These are phyloP conservation scores for Pangasianodon hypophthalmus DNA, from an alignment of 2,113 vertebrate species.

Conservation along the genomic window DNA sequence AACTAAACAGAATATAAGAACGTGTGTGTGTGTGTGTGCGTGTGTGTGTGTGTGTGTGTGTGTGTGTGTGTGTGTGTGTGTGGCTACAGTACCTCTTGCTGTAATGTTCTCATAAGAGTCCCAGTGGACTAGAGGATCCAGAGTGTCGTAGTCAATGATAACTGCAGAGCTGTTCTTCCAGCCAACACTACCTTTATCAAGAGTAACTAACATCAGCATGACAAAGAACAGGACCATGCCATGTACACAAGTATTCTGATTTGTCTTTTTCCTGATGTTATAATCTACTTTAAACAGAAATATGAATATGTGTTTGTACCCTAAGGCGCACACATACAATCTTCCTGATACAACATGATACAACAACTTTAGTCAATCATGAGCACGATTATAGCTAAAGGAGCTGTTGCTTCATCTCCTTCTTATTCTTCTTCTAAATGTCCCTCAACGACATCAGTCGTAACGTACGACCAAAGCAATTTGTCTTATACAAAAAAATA, in stretches of 20 bases:
- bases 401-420: background rate
- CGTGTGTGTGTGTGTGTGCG: background rate
- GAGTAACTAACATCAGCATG: slow-evolving; percentile 8
- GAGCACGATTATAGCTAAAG: background rate
- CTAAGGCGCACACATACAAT: background rate
- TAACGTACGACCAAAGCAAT: background rate
- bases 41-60: background rate
- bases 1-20: background rate
- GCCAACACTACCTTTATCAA: slow-evolving; percentile 72
- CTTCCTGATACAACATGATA: background rate
- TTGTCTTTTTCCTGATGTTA: background rate
- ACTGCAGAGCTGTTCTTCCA: slow-evolving; percentile 75
- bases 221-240: background rate
- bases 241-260: background rate
- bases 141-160: slow-evolving; percentile 81
- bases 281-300: background rate
- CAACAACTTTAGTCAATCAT: background rate
- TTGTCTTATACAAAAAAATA: too few relatives aligned
- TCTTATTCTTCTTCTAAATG: background rate
- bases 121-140: slow-evolving; percentile 84
- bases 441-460: background rate
- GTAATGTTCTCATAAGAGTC: slow-evolving; percentile 82
- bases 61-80: background rate
- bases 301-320: background rate
- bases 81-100: slow-evolving; percentile 71